phyloP scores from a whole-genome alignment of 2,797 vertebrate species.

The Fundulus diaphanus region DNA sequence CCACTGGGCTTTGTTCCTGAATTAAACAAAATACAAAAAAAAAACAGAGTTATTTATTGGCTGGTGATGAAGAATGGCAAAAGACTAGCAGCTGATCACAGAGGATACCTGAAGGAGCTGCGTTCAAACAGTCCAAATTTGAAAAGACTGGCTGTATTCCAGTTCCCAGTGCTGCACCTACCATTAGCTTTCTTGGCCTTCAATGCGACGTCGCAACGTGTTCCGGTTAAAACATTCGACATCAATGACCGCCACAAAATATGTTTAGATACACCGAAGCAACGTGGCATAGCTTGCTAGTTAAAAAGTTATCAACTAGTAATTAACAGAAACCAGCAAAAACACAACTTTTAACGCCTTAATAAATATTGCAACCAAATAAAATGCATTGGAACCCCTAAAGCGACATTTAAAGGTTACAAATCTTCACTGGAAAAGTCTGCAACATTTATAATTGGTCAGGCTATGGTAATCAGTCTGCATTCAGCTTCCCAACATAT shows the following conservation, averaged over 20 bases:
- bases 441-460: too few species aligned
- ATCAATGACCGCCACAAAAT: background rate
- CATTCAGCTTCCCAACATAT: background rate
- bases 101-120: slow-evolving; percentile 38
- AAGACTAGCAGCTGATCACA: slow-evolving; percentile 42
- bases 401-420: background rate
- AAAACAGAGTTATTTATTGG: slow-evolving; percentile 52
- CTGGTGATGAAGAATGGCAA: slow-evolving; percentile 62
- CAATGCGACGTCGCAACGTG: background rate
- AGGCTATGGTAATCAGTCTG: too few species aligned
- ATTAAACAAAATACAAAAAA: slow-evolving; percentile 36
- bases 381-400: background rate
- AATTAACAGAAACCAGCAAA: background rate
- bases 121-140: slow-evolving; percentile 45
- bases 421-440: too few species aligned
- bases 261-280: background rate
- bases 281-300: background rate
- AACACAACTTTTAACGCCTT: background rate
- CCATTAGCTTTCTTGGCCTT: background rate
- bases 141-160: background rate
- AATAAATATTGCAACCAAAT: background rate
- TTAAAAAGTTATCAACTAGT: too few species aligned
- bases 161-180: background rate
- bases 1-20: slow-evolving; percentile 27
- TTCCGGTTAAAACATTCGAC: background rate